Conservation (phyloP, 2,113 vertebrate species). For the Ceyx cyanopectus region DNA sequence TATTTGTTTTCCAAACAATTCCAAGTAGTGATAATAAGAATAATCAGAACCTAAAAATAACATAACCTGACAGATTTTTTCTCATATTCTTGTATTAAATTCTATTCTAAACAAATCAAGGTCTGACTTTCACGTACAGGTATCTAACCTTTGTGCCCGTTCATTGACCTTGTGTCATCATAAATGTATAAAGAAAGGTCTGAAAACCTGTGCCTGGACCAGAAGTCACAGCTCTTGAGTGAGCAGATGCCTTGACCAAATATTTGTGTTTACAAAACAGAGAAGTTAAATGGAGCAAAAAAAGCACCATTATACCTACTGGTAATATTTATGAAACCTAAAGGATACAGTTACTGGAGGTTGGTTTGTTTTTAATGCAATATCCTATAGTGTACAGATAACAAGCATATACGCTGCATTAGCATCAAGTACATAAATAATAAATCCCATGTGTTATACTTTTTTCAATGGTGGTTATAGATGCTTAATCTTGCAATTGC, state of each 20-base stretch:
- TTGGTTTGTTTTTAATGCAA: neutral
- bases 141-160: neutral
- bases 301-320: neutral
- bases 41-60: neutral
- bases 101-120: neutral
- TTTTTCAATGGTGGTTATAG: neutral
- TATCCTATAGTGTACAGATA: neutral
- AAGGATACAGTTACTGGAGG: neutral
- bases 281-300: neutral
- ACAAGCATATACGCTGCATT: neutral
- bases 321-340: neutral
- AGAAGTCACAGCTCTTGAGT: neutral
- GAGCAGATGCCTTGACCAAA: slow-evolving; percentile 15
- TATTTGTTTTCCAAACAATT: slow-evolving; percentile 39
- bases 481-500: neutral
- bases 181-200: neutral
- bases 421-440: neutral
- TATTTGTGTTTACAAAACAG: slow-evolving; percentile 39
- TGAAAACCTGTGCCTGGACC: neutral
- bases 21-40: neutral
- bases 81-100: neutral
- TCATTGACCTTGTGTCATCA: neutral
- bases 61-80: neutral
- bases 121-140: neutral
- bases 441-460: neutral